phyloP scores from a whole-genome alignment of 2,888 invertebrate species.

The Trichopoda pennipes region DNA sequence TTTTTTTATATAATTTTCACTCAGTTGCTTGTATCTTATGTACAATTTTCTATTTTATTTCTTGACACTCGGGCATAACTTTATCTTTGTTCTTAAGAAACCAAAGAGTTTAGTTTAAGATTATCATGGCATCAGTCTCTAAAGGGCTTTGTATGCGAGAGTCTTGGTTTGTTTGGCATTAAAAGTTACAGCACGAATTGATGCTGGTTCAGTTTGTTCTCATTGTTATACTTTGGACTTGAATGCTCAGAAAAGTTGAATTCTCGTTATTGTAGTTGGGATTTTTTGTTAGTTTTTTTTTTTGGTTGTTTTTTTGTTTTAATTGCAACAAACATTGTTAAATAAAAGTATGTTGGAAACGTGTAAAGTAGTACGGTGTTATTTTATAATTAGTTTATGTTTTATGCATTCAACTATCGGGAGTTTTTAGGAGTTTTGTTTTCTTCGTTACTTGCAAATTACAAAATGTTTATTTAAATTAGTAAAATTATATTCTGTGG shows the following conservation, averaged over 20 bases:
- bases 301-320: too few species aligned
- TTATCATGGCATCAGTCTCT: conserved; percentile 59
- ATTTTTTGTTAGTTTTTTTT: too few species aligned
- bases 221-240: conserved; percentile 17
- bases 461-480: conserved; percentile 61
- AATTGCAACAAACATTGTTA: not conserved
- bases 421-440: conserved; percentile 36
- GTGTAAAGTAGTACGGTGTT: conserved; percentile 56
- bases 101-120: conserved; percentile 54
- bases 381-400: conserved; percentile 66
- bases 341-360: conserved; percentile 17
- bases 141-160: conserved; percentile 42
- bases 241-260: conserved; percentile 42
- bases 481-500: conserved; percentile 60
- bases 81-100: conserved; percentile 51
- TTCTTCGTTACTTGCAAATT: conserved; percentile 13
- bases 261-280: not conserved
- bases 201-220: conserved; percentile 14
- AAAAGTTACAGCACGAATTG: conserved; percentile 16
- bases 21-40: conserved; percentile 54
- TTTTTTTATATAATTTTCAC: conserved; percentile 33
- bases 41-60: conserved; percentile 61
- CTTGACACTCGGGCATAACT: conserved; percentile 36
- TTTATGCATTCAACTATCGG: conserved; percentile 58
- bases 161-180: conserved; percentile 45